Evolutionary conservation across 2,888 invertebrate genomes (phyloP), one percentile per base, ranked within the genome.

Genomic region (Malachius bipustulatus): DNA sequence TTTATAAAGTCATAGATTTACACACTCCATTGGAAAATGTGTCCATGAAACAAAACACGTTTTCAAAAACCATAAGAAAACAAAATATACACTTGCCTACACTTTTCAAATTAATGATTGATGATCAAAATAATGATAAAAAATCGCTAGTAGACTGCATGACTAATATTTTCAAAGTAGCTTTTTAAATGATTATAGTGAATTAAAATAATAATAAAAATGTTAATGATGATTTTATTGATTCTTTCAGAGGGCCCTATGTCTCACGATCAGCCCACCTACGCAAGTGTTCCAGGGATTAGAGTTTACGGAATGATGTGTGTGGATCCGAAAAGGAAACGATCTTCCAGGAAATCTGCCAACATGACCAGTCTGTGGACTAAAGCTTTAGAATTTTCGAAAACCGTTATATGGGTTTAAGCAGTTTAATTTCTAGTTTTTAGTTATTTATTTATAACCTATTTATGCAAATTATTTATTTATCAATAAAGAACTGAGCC

Each of bases 251-350:
- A 90, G 66, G 91, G 90, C 9, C 91, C 91, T 34, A 85, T 90
- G 78, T 85, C 85, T 6, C 91, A 91, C 59, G 88, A 89, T 58
- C 89, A 89, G 57, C 90, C 91, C 9, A 85, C 88, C 1, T 91
- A 91, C 56, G 91, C 90, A 2, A 85, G 89, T 47, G 89, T 91
- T 6, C 90, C 90, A 2, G 90, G 90, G 2, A 90, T 91, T 43
- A 72, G 89, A 45, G 90, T 91, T 0, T 91, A 87, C 55, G 91
- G 90, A 29, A 91, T 91, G 90, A 84, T 90, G 78, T 90, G 90
- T 56, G 83, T 85, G 0, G 67, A 67, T 47, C 55, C 56, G 24
- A 58, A 52, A 19, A 19, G n/a, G 24, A 19, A 19, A n/a, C 6
- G 24, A n/a, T 19, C 24, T 19, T 19, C 24, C 24, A 19, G 24